Evolutionary conservation across 1,140 invertebrate species (phyloP).

Genomic region (Campoletis sonorensis): DNA sequence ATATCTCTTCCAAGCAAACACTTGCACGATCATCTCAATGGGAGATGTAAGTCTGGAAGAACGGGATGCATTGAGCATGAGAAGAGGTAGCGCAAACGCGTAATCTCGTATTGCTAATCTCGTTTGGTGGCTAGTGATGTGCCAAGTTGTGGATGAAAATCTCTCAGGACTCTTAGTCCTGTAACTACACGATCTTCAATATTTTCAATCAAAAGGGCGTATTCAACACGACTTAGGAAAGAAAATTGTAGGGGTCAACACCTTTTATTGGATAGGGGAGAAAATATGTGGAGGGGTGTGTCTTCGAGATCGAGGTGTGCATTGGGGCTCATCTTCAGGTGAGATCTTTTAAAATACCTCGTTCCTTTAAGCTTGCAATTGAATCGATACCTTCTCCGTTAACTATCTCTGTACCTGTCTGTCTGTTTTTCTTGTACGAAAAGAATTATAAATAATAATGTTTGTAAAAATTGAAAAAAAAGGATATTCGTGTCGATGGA

Average conservation of each 20-base stretch:
- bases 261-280: not conserved
- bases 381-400: constrained; percentile 4
- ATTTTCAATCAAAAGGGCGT: not conserved
- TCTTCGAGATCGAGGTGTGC: not conserved
- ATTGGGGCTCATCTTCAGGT: constrained; percentile 15
- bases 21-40: not conserved
- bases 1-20: not conserved
- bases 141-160: constrained; percentile 34
- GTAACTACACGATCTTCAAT: not conserved
- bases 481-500: no score
- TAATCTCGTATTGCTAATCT: constrained; percentile 46
- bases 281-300: not conserved
- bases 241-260: not conserved
- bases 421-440: not conserved
- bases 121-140: constrained; percentile 29
- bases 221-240: not conserved
- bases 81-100: constrained; percentile 14
- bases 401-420: not conserved
- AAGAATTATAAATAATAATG: no score
- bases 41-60: constrained; percentile 13
- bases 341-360: not conserved
- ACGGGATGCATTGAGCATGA: constrained; percentile 15
- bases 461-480: no score
- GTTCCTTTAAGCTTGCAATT: not conserved
- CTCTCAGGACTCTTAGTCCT: constrained; percentile 11